A percentile compares a stretch with the other conserved stretches of the same genome.
These are phyloP conservation scores for Caenorhabditis becei DNA, from an alignment of 2,888 invertebrate species.

Conservation along the genomic window DNA sequence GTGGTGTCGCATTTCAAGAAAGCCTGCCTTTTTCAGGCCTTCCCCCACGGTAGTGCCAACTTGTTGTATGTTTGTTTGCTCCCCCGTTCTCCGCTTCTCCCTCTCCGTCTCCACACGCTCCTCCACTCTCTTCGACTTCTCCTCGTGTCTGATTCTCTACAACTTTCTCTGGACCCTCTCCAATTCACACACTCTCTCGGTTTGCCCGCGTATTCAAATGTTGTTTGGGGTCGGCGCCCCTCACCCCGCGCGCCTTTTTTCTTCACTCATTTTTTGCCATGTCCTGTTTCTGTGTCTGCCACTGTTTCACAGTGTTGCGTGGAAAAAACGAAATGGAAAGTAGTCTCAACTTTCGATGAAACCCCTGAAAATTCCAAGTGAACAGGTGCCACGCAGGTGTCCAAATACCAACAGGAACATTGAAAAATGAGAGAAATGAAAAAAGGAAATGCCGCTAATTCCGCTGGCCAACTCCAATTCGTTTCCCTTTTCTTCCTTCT, in stretches of 20 bases:
- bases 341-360: too few species aligned
- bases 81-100: slow-evolving; percentile 6
- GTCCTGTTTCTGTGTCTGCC: slow-evolving; percentile 4
- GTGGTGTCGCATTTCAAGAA: slow-evolving; percentile 32
- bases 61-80: slow-evolving; percentile 41
- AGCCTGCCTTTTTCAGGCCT: slow-evolving; percentile 42
- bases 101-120: slow-evolving; percentile 31
- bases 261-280: slow-evolving; percentile 7
- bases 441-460: not conserved
- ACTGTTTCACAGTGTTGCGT: not conserved
- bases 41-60: slow-evolving; percentile 17
- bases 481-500: too few species aligned
- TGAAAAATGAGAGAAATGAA: not conserved
- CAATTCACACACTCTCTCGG: slow-evolving; percentile 14
- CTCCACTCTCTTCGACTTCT: slow-evolving; percentile 2
- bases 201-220: slow-evolving; percentile 54
- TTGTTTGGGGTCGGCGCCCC: slow-evolving; percentile 36
- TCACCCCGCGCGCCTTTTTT: slow-evolving; percentile 15
- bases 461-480: too few species aligned
- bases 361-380: not conserved
- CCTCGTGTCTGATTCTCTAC: slow-evolving; percentile 1
- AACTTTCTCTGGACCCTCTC: slow-evolving; percentile 13
- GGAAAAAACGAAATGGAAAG: not conserved
- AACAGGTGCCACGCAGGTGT: not conserved
- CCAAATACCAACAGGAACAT: too few species aligned